phyloP scores from a whole-genome alignment of 2,888 invertebrate species.

The Epirrhoe tristata region DNA sequence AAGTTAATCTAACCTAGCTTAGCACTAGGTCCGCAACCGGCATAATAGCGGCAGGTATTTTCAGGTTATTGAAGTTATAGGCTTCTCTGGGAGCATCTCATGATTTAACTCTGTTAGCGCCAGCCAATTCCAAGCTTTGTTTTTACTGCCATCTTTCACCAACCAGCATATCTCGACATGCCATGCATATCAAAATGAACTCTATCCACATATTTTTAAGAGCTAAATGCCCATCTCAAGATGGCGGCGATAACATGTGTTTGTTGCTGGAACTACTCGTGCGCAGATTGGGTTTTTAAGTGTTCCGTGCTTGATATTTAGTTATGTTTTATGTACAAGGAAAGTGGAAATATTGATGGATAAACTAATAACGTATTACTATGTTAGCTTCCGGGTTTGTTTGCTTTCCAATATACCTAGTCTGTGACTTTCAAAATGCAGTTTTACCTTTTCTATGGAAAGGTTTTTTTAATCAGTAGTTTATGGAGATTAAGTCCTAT shows the following conservation, averaged over 20 bases:
- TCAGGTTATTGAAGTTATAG: too few species aligned
- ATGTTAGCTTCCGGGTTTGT: too few species aligned
- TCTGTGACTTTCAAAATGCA: too few species aligned
- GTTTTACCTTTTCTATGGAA: too few species aligned
- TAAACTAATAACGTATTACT: background rate
- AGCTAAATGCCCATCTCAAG: constrained; percentile 15
- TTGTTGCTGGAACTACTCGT: constrained; percentile 58
- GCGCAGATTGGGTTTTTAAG: constrained; percentile 58
- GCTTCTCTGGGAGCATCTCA: constrained; percentile 8
- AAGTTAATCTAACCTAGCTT: too few species aligned
- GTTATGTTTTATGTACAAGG: constrained; percentile 20
- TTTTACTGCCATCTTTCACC: constrained; percentile 10
- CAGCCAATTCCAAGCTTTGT: constrained; percentile 16
- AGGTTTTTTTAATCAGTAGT: too few species aligned
- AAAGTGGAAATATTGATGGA: background rate
- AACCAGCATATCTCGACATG: background rate
- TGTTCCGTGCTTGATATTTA: constrained; percentile 40
- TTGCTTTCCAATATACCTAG: too few species aligned
- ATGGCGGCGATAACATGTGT: constrained; percentile 52
- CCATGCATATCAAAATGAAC: constrained; percentile 27
- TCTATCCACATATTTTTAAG: constrained; percentile 35
- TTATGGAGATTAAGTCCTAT: too few species aligned
- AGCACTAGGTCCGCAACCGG: too few species aligned
- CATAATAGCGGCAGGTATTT: too few species aligned
- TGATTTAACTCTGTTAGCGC: constrained; percentile 22